Evolutionary conservation across 1,140 invertebrate genomes (phyloP), one percentile per base, ranked within the genome.

Genomic region (Zaprionus capensis): DNA sequence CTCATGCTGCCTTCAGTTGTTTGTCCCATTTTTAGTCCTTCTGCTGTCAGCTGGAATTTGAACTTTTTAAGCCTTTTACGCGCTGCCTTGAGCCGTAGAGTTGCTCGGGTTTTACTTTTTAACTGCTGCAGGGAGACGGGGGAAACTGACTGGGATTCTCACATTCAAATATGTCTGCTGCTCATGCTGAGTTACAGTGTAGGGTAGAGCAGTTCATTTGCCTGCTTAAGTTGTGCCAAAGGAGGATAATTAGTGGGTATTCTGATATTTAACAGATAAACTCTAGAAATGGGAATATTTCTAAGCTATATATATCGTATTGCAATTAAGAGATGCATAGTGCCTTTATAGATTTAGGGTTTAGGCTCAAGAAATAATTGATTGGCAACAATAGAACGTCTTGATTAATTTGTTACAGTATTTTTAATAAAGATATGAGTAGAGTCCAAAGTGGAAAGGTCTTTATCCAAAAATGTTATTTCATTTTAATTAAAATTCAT

Each of bases 1-100:
- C 4, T 22, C 9, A 6, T 24, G 28, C 4, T 51, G 46, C 53
- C 28, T 20, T 44, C 38, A 34, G 34, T 31, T 57, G 77, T 63
- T 78, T 69, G 70, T 70, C 62, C 57, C 56, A 68, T 56, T 64
- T 80, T 75, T 55, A 57, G 77, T 70, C 61, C 75, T 67, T 78
- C 53, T 68, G 76, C 77, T 90, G 84, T 90, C 84, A 88, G 85
- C 76, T 90, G 85, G 79, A 90, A 91, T 90, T 90, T 91, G 86
- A 90, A 90, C 81, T 90, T 90, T 88, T 85, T 90, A 91, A 90
- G 86, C 86, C 85, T 80, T 90, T 91, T 88, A 85, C 85, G 85
- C 84, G 79, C 70, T 82, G 85, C 76, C 76, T 90, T 85, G 78
- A 81, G 84, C 81, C 80, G 64, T 67, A 77, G 55, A 75, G 57